Conservation (phyloP, 2,888 invertebrate genomes). For the Athetis lepigone region DNA sequence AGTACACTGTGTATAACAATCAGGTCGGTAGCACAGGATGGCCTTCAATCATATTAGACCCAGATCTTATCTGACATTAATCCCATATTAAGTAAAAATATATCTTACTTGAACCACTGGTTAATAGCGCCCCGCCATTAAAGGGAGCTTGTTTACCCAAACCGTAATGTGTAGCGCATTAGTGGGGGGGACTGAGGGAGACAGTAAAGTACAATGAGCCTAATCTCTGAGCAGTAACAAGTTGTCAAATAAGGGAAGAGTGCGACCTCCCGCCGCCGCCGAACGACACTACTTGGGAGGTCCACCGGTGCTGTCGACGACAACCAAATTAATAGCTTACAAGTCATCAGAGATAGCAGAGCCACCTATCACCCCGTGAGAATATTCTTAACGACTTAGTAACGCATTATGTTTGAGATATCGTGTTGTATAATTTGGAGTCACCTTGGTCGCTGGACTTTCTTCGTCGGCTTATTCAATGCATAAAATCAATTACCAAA, state of each 20-base stretch:
- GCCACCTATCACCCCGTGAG: slow-evolving; percentile 73
- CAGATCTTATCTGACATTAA: slow-evolving; percentile 74
- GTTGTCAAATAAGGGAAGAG: slow-evolving; percentile 77
- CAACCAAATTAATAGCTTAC: slow-evolving; percentile 82
- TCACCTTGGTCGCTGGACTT: slow-evolving; percentile 40
- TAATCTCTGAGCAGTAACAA: slow-evolving; percentile 76
- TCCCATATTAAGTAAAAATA: slow-evolving; percentile 73
- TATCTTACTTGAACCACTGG: slow-evolving; percentile 67
- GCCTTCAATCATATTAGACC: slow-evolving; percentile 70
- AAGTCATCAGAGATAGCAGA: slow-evolving; percentile 71
- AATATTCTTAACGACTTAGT: slow-evolving; percentile 66
- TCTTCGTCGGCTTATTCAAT: slow-evolving; percentile 57
- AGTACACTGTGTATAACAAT: slow-evolving; percentile 65
- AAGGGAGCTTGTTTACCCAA: slow-evolving; percentile 68
- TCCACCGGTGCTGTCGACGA: slow-evolving; percentile 70
- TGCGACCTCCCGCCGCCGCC: slow-evolving; percentile 73
- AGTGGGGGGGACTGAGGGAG: slow-evolving; percentile 49
- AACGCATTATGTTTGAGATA: slow-evolving; percentile 57
- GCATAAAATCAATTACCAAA: slow-evolving; percentile 70
- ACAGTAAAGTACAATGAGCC: slow-evolving; percentile 67
- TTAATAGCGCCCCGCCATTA: slow-evolving; percentile 66
- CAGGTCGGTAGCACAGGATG: slow-evolving; percentile 65
- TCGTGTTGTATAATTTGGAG: slow-evolving; percentile 53
- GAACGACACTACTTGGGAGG: slow-evolving; percentile 81
- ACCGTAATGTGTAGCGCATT: slow-evolving; percentile 61